phyloP scores from a whole-genome alignment of 2,797 vertebrate species.

The Mionectes olivaceus region DNA sequence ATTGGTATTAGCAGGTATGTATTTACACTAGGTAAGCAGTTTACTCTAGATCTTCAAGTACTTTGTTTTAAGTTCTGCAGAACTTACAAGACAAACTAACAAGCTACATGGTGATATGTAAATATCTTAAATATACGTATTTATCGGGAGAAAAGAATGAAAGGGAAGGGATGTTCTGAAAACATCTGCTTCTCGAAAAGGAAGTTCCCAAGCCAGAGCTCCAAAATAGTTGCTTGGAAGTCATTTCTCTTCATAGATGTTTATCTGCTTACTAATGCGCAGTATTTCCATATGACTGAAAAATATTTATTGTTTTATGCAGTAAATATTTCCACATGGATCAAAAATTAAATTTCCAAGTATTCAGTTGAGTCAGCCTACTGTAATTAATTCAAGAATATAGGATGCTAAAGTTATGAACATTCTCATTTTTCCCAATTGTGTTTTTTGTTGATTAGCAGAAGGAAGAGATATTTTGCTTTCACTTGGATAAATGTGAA shows the following conservation, averaged over 20 bases:
- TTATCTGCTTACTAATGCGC: neutral
- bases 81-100: neutral
- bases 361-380: neutral
- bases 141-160: neutral
- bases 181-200: neutral
- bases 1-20: neutral
- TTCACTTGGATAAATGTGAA: neutral
- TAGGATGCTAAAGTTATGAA: neutral
- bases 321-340: slow-evolving; percentile 2
- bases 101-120: neutral
- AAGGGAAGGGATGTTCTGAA: neutral
- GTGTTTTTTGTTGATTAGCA: neutral
- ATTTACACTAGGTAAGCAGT: neutral
- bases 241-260: neutral
- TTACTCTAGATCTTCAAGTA: neutral
- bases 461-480: neutral
- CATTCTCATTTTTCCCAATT: neutral
- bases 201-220: neutral
- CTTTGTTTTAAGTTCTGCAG: neutral
- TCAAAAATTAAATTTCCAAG: neutral
- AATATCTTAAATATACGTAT: neutral
- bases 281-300: slow-evolving; percentile 6
- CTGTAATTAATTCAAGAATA: slow-evolving; percentile 5
- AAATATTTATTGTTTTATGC: neutral
- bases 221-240: neutral